Base-by-base conservation (phyloP, 2,113 vertebrate genomes). In the Dasypus novemcinctus region DNA sequence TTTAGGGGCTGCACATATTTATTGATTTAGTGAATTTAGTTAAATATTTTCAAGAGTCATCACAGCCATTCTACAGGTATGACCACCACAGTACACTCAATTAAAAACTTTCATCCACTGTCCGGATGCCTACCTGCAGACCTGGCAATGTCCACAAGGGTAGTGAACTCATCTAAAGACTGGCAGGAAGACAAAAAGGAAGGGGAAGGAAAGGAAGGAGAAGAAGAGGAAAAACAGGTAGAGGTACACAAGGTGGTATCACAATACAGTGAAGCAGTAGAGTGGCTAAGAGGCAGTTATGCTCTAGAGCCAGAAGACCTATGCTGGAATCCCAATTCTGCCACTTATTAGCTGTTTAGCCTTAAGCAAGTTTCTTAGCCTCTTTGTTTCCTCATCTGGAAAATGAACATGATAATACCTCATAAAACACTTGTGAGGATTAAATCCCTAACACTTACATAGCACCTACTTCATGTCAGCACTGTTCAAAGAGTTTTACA, bases 381-480 rank as follows among this genome's bases (percentile, higher is more conserved):
- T 84, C 66, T 49, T 49, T 71, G 7, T 64, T 49, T 96, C 89
- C 36, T 71, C 68, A 75, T n/a, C 31, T 52, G 41, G 68, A 76
- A 61, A 29, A 25, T 38, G 31, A 91, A 41, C 33, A 41, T 18
- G 43, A 5, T 41, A 38, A 63, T 31, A 68, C 12, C 33, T 25
- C 43, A 61, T 0, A 29, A 85, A 64, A 43, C 4, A 31, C 11
- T 12, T 25, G 18, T 17, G 63, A 82, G 11, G 43, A 93, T 27
- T 15, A 91, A 71, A 76, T 9, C 49, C 21, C 21, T 36, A 71
- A 71, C 10, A 68, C 27, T 12, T 20, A n/a, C 0, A 54, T 7
- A 41, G 80, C 5, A 23, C 2, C 21, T n/a, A 68, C 29, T 69
- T 15, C 27, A 33, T 33, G 2, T 18, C 46, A 54, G 52, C 14